Percentiles rank a stretch among this genome's conserved stretches.
Conservation (phyloP, 2,113 vertebrate genomes). For the Pogonocichla stellata region DNA sequence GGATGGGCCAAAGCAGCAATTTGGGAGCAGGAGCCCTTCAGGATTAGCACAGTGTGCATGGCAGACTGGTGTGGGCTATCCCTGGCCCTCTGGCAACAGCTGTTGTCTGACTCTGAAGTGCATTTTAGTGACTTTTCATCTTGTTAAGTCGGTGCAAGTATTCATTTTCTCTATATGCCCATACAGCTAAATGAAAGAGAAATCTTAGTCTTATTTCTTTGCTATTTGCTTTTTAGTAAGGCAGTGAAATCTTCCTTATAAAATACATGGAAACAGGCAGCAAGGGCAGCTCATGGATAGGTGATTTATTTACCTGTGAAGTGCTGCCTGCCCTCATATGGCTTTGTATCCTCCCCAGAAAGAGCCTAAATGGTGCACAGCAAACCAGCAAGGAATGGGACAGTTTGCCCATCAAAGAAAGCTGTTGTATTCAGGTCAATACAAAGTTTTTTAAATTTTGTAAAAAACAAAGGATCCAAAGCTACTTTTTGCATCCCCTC, state of each 20-base stretch:
- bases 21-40: neutral
- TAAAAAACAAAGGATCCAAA: neutral
- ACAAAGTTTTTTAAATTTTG: fast-evolving
- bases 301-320: neutral
- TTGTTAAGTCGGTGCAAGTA: neutral
- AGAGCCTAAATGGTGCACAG: neutral
- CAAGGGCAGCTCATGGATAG: neutral
- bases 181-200: neutral
- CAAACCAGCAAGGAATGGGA: neutral
- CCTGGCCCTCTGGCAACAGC: neutral
- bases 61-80: no score
- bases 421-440: neutral
- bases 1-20: neutral
- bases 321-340: neutral
- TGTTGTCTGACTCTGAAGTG: neutral
- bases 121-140: neutral
- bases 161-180: neutral
- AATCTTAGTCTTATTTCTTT: neutral
- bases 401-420: neutral
- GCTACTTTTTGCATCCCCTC: neutral
- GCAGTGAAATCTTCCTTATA: neutral
- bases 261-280: neutral
- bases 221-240: neutral
- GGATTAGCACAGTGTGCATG: neutral
- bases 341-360: neutral